Percentiles rank a stretch among this genome's conserved stretches.
Evolutionary conservation across 2,888 invertebrate species (phyloP).

Genomic region (Tipula vernalis): DNA sequence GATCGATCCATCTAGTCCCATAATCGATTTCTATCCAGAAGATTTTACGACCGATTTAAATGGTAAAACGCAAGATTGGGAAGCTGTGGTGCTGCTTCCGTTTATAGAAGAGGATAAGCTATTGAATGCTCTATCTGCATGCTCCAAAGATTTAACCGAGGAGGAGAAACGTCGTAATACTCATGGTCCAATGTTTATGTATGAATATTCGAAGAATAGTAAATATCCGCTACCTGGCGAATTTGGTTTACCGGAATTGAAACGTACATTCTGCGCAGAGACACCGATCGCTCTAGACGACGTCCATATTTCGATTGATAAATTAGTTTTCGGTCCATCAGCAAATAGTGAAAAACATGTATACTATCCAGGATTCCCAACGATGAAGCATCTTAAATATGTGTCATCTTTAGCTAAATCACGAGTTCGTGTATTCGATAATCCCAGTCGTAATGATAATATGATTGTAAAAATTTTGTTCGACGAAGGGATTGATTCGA

Average conservation of each 20-base stretch:
- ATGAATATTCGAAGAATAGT: slow-evolving; percentile 47
- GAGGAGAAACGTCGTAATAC: slow-evolving; percentile 65
- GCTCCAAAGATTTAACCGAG: slow-evolving; percentile 47
- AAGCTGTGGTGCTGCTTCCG: slow-evolving; percentile 85
- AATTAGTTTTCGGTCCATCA: slow-evolving; percentile 56
- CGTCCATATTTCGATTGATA: slow-evolving; percentile 38
- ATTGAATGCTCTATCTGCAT: slow-evolving; percentile 62
- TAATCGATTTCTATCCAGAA: slow-evolving; percentile 83
- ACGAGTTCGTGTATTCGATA: slow-evolving; percentile 81
- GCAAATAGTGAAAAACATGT: slow-evolving; percentile 53
- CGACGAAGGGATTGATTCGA: slow-evolving; percentile 31
- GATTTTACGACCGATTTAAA: slow-evolving; percentile 91
- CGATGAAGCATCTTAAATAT: slow-evolving; percentile 52
- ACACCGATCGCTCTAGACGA: slow-evolving; percentile 23
- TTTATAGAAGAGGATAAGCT: slow-evolving; percentile 66
- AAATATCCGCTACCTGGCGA: slow-evolving; percentile 41
- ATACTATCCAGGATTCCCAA: slow-evolving; percentile 86
- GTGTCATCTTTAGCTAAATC: slow-evolving; percentile 43
- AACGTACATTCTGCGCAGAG: slow-evolving; percentile 25
- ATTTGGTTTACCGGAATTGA: slow-evolving; percentile 40
- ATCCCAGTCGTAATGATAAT: slow-evolving; percentile 65
- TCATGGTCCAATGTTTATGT: slow-evolving; percentile 80
- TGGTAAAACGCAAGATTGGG: slow-evolving; percentile 94
- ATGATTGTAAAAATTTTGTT: slow-evolving; percentile 60
- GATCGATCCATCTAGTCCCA: slow-evolving; percentile 56